A percentile compares a stretch with the other conserved stretches of the same genome.
Conservation (phyloP, 2,113 vertebrate genomes). For the Scortum barcoo region DNA sequence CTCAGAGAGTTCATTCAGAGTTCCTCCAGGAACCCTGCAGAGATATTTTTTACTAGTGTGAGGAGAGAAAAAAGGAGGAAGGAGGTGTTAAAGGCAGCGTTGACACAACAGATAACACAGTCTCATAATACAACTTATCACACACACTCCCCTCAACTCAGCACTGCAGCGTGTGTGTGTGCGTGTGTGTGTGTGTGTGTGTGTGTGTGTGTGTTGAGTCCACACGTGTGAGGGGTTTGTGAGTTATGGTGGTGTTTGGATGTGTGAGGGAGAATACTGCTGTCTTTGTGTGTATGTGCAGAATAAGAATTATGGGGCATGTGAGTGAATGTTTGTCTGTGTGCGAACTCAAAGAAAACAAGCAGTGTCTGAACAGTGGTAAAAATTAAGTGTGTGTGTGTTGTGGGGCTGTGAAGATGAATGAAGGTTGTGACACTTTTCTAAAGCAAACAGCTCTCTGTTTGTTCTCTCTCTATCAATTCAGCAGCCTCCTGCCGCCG, state of each 20-base stretch:
- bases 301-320: conserved; percentile 61
- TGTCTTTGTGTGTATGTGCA: conserved; percentile 55
- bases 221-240: conserved; percentile 53
- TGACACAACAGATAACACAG: conserved; percentile 75
- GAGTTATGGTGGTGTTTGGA: conserved; percentile 58
- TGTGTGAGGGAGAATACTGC: conserved; percentile 57
- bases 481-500: conserved; percentile 51
- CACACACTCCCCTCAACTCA: conserved; percentile 40
- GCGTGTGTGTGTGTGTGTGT: conserved; percentile 24
- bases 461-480: conserved; percentile 77
- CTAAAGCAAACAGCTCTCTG: conserved; percentile 74
- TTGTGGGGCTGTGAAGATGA: conserved; percentile 68
- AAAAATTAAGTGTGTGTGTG: conserved; percentile 48
- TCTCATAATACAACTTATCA: conserved; percentile 63
- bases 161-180: conserved; percentile 18
- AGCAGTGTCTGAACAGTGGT: conserved; percentile 51
- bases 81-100: conserved; percentile 64
- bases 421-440: conserved; percentile 72
- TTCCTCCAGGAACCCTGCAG: not conserved
- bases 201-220: conserved; percentile 49
- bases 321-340: conserved; percentile 55
- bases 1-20: not conserved
- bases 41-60: not conserved
- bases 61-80: conserved; percentile 12
- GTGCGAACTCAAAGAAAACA: conserved; percentile 63